Base-by-base conservation (phyloP, 2,888 invertebrate species). In the Eupithecia centaureata region DNA sequence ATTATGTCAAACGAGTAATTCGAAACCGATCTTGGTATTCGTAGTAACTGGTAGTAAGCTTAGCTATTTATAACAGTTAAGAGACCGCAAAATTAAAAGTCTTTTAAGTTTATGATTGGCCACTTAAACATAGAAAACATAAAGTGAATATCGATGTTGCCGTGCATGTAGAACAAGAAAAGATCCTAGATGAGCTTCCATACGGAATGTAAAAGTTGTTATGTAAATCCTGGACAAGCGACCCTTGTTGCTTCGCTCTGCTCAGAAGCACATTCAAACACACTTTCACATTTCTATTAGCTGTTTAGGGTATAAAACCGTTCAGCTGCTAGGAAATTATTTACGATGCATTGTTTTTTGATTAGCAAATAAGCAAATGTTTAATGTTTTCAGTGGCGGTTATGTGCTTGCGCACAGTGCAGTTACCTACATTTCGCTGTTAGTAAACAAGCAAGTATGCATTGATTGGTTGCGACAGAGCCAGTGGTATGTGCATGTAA, bases 1-100 rank as follows among this genome's bases (percentile, higher is more conserved):
- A 71, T 82, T 82, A 80, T 82, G 79, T 79, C 79, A 77, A 77
- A 80, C 73, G 61, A 65, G 77, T 75, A 76, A 77, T 78, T 76
- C 74, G 76, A 78, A 77, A 79, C 79, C 77, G 75, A 30, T 7
- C 2, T n/a, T 79, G 63, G 64, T 67, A 70, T 70, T 73, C 47
- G 66, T 62, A 68, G 68, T 65, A 74, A 71, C 28, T 28, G 28
- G 65, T 68, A 35, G 52, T 52, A 67, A 42, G 18, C 27, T 13
- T 58, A 56, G n/a, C 54, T 56, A 57, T 72, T 71, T 65, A 71
- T 69, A 65, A 68, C 59, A 67, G 61, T 71, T 66, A 65, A 69
- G 67, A 67, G 59, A 63, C 66, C 65, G 68, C 73, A 54, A 64
- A 72, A 70, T 70, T 72, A 68, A 65, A 67, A 74, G 30, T 56